A percentile compares a stretch with the other conserved stretches of the same genome.
These are phyloP conservation scores for Triplophysa rosa DNA, from an alignment of 2,113 vertebrate species.

Conservation along the genomic window DNA sequence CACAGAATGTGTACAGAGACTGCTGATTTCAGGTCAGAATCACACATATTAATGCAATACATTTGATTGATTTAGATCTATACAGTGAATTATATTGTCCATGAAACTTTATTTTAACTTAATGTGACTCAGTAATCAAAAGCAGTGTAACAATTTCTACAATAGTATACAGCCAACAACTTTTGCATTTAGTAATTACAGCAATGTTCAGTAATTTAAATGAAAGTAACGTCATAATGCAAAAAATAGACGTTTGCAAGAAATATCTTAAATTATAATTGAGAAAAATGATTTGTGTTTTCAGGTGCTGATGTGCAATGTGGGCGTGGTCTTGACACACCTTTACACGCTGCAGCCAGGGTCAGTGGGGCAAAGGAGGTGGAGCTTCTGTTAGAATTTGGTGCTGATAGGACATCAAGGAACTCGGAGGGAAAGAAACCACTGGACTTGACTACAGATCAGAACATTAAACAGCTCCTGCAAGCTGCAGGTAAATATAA, in stretches of 20 bases:
- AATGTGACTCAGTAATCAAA: background rate
- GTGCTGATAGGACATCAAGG: conserved; percentile 77
- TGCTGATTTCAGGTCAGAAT: conserved; percentile 82
- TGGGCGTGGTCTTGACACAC: conserved; percentile 79
- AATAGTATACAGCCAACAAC: too few species aligned
- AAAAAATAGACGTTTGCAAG: too few species aligned
- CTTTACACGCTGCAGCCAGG: conserved; percentile 81
- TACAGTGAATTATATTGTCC: too few species aligned
- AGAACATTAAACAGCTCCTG: conserved; percentile 74
- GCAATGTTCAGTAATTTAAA: too few species aligned
- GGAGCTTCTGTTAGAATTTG: conserved; percentile 82
- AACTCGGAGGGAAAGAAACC: conserved; percentile 83
- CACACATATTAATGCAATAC: background rate
- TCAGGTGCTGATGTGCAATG: conserved; percentile 80
- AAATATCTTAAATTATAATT: background rate
- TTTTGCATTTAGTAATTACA: too few species aligned
- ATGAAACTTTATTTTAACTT: background rate
- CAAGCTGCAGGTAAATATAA: conserved; percentile 61
- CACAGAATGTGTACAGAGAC: conserved; percentile 80
- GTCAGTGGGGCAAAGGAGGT: conserved; percentile 72
- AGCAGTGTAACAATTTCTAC: too few species aligned
- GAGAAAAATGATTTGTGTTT: background rate
- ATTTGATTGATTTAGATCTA: background rate
- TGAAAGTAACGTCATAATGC: too few species aligned
- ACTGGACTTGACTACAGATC: conserved; percentile 75